A percentile compares a stretch with the other conserved stretches of the same genome.
phyloP scores from a whole-genome alignment of 2,113 vertebrate genomes.

The Carassius gibelio region DNA sequence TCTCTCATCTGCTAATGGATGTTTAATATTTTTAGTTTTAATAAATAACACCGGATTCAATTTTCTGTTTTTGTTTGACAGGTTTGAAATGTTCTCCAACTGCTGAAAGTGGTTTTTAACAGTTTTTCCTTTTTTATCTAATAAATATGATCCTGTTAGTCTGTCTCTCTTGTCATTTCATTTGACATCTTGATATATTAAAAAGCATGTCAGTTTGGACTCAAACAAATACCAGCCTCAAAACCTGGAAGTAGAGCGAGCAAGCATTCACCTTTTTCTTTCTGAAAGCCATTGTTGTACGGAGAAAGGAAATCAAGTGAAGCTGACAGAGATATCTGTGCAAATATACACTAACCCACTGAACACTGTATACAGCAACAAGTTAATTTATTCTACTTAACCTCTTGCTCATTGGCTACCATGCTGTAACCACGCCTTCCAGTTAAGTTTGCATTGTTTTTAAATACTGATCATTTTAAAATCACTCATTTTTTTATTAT shows the following conservation, averaged over 20 bases:
- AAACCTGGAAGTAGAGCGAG: background rate
- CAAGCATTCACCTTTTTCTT: conserved; percentile 32
- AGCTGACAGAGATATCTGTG: too few species aligned
- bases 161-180: background rate
- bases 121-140: background rate
- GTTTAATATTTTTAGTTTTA: too few species aligned
- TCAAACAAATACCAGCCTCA: background rate
- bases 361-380: background rate
- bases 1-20: too few species aligned
- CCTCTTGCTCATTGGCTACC: background rate
- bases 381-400: background rate
- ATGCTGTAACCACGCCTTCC: too few species aligned
- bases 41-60: too few species aligned
- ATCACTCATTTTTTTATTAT: background rate
- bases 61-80: background rate
- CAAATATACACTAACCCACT: background rate
- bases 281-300: conserved; percentile 29
- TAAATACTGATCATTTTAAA: background rate
- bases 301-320: too few species aligned
- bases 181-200: too few species aligned
- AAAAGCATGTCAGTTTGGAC: background rate
- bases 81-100: background rate
- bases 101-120: background rate
- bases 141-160: conserved; percentile 28
- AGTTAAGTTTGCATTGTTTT: background rate